These are phyloP conservation scores for Nerophis ophidion DNA, from an alignment of 2,113 vertebrate genomes.

Conservation along the genomic window DNA sequence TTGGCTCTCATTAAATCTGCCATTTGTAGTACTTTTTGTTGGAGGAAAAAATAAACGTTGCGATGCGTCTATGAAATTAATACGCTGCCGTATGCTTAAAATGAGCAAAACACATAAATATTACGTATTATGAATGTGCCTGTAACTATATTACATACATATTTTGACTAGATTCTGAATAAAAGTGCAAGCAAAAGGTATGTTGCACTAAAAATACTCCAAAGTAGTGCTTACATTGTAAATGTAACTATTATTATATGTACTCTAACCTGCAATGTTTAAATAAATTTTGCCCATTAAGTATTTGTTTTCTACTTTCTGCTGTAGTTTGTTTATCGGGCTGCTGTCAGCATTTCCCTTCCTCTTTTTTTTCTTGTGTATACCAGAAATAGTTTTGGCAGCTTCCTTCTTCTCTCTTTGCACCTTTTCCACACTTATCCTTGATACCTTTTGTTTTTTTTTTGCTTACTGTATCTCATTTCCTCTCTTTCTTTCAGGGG, in stretches of 20 bases:
- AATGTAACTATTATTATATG: not conserved
- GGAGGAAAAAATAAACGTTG: too few relatives aligned
- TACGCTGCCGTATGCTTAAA: too few relatives aligned
- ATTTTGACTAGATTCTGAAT: too few relatives aligned
- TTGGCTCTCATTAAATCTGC: too few relatives aligned
- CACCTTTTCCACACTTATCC: not conserved
- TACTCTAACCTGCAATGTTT: not conserved
- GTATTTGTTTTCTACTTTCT: conserved; percentile 15
- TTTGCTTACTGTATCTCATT: conserved; percentile 9
- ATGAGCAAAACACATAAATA: too few relatives aligned
- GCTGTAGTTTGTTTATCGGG: conserved; percentile 31
- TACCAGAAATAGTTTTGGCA: conserved; percentile 39
- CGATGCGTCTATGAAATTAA: too few relatives aligned
- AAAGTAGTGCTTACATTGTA: too few relatives aligned
- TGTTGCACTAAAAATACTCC: too few relatives aligned
- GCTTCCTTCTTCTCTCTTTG: conserved; percentile 11
- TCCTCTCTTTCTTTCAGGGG: not conserved
- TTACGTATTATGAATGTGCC: too few relatives aligned
- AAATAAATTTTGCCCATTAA: not conserved
- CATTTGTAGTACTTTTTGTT: too few relatives aligned
- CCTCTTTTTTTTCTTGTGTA: conserved; percentile 9
- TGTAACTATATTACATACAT: too few relatives aligned
- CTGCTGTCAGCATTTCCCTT: conserved; percentile 18
- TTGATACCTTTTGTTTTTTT: not conserved
- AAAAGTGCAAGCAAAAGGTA: too few relatives aligned